Base-by-base conservation (phyloP, 35 echinoderm and acorn worm species). In the Antedon bifida region DNA sequence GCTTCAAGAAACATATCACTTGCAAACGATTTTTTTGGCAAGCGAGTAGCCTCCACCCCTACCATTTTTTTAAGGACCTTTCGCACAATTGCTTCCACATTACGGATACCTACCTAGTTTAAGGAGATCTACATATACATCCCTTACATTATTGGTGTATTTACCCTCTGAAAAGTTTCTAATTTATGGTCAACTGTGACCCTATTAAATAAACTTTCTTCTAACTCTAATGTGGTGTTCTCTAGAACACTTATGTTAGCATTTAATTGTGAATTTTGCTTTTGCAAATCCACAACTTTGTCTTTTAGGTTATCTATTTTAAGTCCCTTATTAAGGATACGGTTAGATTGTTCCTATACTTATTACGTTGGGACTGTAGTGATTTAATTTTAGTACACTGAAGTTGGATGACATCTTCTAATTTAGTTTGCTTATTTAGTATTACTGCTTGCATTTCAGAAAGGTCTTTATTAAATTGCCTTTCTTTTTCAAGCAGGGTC, bases 1-100 rank as follows among this genome's bases (percentile, higher is more conserved):
- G 31, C 83, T 75, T 89, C 83, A 31, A 89, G 45, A 19, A 75
- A 30, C 82, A 88, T 77, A 0, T 34, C 34, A 5, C 16, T 78
- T 23, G 81, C 87, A 7, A 74, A 73, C 23, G 21, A 38, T 33
- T 80, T 74, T 29, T 84, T 80, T 3, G 82, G 82, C 36, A 89
- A 85, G 28, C 73, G 46, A 29, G n/a, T 32, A 29, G 35, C 83
- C 32, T 83, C 32, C 31, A 74, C 39, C 38, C 56, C 44, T 14
- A 80, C 34, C 31, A 39, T 74, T 3, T 0, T 35, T n/a, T 42
- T 74, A 1, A 89, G 13, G 1, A 74, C 75, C 31, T 21, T 30
- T 4, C 82, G 34, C 30, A 84, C 82, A 64, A 35, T 85, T 75
- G 13, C 33, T 35, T 85, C 77, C 0, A 84, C 33, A 77, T 73